phyloP scores from a whole-genome alignment of 2,797 vertebrate genomes.

The Anabas testudineus region DNA sequence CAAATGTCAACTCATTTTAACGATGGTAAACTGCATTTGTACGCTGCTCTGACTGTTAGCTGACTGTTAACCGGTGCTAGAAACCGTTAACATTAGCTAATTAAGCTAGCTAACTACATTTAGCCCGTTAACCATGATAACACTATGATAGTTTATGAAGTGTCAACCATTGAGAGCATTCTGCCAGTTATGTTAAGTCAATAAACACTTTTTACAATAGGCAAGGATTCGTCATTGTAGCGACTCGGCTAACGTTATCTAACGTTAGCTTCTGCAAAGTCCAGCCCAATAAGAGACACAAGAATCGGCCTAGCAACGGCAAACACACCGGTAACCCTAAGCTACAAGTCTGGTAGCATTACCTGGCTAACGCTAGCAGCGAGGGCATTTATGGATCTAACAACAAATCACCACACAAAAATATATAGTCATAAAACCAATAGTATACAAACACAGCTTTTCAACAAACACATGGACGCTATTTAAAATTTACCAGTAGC shows the following conservation, averaged over 20 bases:
- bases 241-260: constrained; percentile 27
- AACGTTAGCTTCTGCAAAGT: constrained; percentile 9
- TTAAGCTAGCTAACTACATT: constrained; percentile 29
- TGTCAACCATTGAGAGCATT: background rate
- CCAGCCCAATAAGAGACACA: constrained; percentile 16
- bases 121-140: constrained; percentile 5
- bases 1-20: background rate
- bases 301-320: constrained; percentile 74
- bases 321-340: constrained; percentile 72
- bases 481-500: constrained; percentile 17
- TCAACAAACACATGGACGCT: background rate
- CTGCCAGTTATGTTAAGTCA: background rate
- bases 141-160: background rate
- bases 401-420: background rate
- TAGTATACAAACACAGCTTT: background rate
- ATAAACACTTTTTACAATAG: background rate
- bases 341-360: constrained; percentile 53
- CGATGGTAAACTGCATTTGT: background rate
- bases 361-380: constrained; percentile 50
- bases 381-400: background rate
- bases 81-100: background rate
- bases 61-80: background rate
- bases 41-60: background rate
- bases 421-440: background rate
- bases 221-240: background rate